Percentiles rank a stretch among this genome's conserved stretches.
Evolutionary conservation across 2,113 vertebrate species (phyloP).

Genomic region (Microtus pennsylvanicus): DNA sequence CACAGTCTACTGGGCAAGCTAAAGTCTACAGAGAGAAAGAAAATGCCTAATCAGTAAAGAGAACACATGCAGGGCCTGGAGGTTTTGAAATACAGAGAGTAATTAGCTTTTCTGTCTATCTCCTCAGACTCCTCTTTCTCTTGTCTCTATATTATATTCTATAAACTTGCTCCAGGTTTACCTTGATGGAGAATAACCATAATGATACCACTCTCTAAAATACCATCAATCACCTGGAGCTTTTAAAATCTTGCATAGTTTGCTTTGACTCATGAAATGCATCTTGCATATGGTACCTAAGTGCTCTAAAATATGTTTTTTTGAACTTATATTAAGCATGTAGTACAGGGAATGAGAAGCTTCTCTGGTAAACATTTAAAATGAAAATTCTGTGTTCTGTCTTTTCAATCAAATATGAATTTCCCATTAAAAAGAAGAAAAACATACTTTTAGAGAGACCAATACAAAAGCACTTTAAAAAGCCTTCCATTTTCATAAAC

Average conservation of each 20-base stretch:
- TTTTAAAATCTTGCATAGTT: background rate
- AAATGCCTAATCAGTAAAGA: background rate
- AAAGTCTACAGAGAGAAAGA: background rate
- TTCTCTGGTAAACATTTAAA: slow-evolving; percentile 47
- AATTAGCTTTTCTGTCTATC: background rate
- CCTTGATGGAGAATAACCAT: background rate
- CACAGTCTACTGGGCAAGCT: background rate
- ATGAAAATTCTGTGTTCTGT: slow-evolving; percentile 5
- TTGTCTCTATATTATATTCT: background rate
- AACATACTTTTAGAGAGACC: slow-evolving; percentile 16
- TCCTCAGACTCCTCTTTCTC: background rate
- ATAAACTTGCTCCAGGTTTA: background rate
- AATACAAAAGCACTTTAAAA: slow-evolving; percentile 40
- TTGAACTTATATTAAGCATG: slow-evolving; percentile 47
- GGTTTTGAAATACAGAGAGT: background rate
- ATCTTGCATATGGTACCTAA: slow-evolving; percentile 38
- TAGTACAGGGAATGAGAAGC: background rate
- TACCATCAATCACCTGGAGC: background rate
- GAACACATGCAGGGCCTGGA: background rate
- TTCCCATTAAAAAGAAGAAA: slow-evolving; percentile 60
- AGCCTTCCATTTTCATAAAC: background rate
- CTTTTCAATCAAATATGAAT: slow-evolving; percentile 65
- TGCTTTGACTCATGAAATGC: slow-evolving; percentile 43
- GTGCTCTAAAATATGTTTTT: background rate
- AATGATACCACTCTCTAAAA: background rate